Conservation (phyloP, 1,140 invertebrate species). For the Lordiphosa stackelbergi region DNA sequence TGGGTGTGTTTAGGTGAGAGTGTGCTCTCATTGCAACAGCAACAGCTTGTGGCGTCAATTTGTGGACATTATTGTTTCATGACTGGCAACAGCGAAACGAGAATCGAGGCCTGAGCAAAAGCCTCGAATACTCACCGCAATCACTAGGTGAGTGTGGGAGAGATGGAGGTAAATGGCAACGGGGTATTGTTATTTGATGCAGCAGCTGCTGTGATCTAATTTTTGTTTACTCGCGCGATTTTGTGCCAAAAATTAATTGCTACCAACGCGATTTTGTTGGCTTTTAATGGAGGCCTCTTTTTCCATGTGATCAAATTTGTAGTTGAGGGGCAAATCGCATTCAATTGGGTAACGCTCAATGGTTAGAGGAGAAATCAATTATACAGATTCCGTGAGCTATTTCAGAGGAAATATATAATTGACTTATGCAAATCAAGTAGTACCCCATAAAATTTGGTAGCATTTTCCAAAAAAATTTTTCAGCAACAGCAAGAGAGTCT, state of each 20-base stretch:
- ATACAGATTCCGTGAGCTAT: no score
- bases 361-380: no score
- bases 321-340: no score
- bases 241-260: constrained; percentile 66
- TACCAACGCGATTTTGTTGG: constrained; percentile 21
- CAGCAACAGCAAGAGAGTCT: no score
- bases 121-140: constrained; percentile 59
- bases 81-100: constrained; percentile 57
- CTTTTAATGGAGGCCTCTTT: no score
- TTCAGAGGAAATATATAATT: no score
- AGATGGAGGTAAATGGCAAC: no score
- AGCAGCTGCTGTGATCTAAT: constrained; percentile 55
- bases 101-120: constrained; percentile 54
- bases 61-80: constrained; percentile 74
- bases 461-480: no score
- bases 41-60: constrained; percentile 75
- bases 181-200: constrained; percentile 29
- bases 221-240: constrained; percentile 70
- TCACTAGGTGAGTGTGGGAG: constrained; percentile 32
- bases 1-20: constrained; percentile 9
- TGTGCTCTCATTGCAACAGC: constrained; percentile 52
- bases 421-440: no score
- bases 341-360: no score
- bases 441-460: no score
- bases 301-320: no score